Percentiles rank a stretch among this genome's conserved stretches.
Evolutionary conservation across 37 sponge, comb jelly and placozoan genomes (phyloP).

Genomic region (Chondrosia reniformis): DNA sequence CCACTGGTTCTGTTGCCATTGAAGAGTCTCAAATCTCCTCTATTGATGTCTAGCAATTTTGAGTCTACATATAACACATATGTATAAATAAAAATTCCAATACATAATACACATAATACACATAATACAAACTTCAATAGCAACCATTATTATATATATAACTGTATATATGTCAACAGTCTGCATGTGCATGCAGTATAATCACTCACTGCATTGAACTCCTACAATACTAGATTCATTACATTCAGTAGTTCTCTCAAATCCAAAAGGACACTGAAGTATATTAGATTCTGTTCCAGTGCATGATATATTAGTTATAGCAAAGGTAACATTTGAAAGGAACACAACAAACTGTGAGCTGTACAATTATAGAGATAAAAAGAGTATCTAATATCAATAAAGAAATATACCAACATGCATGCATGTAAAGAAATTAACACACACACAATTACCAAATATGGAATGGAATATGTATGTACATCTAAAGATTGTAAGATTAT

Average conservation of each 20-base stretch:
- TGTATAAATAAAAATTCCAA: not conserved
- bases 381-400: too few relatives aligned
- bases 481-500: too few relatives aligned
- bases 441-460: too few relatives aligned
- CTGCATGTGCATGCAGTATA: not conserved
- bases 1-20: constrained; percentile 14
- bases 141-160: not conserved
- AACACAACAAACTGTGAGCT: too few relatives aligned
- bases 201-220: constrained; percentile 1
- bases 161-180: not conserved
- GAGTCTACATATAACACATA: not conserved
- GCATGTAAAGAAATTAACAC: too few relatives aligned
- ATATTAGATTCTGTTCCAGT: not conserved
- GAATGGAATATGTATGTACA: too few relatives aligned
- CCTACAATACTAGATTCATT: not conserved
- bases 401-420: too few relatives aligned
- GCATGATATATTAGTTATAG: not conserved
- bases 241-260: not conserved
- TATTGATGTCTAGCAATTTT: not conserved
- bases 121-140: not conserved
- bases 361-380: too few relatives aligned
- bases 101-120: not conserved
- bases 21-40: not conserved
- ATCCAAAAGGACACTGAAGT: not conserved
- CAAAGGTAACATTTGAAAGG: not conserved